Base-by-base conservation (phyloP, 2,888 invertebrate genomes). In the Molanna angustata region DNA sequence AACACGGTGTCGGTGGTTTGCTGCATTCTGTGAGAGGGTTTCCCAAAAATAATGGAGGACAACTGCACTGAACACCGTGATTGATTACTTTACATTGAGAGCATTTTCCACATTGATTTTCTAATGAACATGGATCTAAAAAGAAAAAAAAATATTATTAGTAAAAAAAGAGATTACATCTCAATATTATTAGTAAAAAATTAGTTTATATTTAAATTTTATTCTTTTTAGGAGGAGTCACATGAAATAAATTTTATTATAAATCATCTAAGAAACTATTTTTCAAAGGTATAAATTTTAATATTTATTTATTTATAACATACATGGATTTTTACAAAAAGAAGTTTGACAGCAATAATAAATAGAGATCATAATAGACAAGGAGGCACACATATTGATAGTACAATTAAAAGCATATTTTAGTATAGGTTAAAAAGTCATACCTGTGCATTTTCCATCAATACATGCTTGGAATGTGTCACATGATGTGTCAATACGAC, bases 41-140 rank as follows among this genome's bases (percentile, higher is more conserved):
- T 1, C 94, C 94, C 31, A 87, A 79, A 62, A 86, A 90, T 64
- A 87, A 86, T 43, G 80, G 74, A 2, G 90, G 86, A 63, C 94
- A 94, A 65, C 86, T 89, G 66, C 94, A 94, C 65, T 90, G 90
- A 0, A 88, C 86, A 20, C 88, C 85, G 65, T 94, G 94, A 67
- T 90, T 90, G 49, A 85, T 79, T 2, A 92, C 91, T 64, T 83
- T 79, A 64, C 94, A 94, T 46, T 84, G 80, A 14, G 93, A 90
- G 67, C 94, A 94, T 41, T 85, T 80, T 41, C 94, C 94, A 67
- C 94, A 94, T 46, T 85, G 80, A 46, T 80, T 80, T 9, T 77
- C 80, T 49, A 81, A 80, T 61, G 83, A 80, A 64, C 94, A 94
- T 6, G 94, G 92, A 79, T 87, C 88, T 86, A 35, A 54, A 42